Evolutionary conservation across 1,140 invertebrate genomes (phyloP).

Genomic region (Euura saliciscinereae): DNA sequence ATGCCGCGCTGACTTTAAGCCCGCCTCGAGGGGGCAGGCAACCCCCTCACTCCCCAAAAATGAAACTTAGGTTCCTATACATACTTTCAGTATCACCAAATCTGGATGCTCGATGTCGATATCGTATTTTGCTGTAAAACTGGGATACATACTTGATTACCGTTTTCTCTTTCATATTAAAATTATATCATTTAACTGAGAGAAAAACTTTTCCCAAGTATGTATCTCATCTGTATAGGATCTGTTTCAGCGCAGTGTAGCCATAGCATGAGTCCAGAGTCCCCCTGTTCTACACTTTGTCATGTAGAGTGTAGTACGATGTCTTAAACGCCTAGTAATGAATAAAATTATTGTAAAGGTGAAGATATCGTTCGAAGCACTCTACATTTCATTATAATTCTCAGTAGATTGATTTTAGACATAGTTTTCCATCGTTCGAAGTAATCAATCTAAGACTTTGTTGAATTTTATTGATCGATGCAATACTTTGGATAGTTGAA

Average conservation of each 20-base stretch:
- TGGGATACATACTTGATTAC: not conserved
- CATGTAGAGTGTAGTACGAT: not conserved
- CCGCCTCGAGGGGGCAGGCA: slow-evolving; percentile 56
- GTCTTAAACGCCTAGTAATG: not conserved
- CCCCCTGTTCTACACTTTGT: slow-evolving; percentile 1
- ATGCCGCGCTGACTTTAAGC: slow-evolving; percentile 59
- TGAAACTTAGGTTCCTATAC: slow-evolving; percentile 81
- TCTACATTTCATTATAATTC: not conserved
- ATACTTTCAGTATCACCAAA: slow-evolving; percentile 46
- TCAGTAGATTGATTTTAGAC: not conserved
- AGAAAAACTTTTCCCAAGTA: not conserved
- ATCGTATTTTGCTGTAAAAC: slow-evolving; percentile 32
- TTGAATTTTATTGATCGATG: not conserved
- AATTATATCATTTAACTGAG: no score
- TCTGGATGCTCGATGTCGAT: slow-evolving; percentile 56
- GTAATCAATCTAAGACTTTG: not conserved
- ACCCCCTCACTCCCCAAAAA: slow-evolving; percentile 85
- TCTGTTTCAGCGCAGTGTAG: slow-evolving; percentile 31
- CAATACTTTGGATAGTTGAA: slow-evolving; percentile 1
- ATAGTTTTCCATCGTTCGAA: not conserved
- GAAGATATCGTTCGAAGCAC: no score
- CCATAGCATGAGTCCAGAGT: slow-evolving; percentile 36
- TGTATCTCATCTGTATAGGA: not conserved
- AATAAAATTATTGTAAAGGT: not conserved
- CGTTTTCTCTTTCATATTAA: no score